Evolutionary conservation across 2,113 vertebrate genomes (phyloP).

Genomic region (Dinomys branickii): DNA sequence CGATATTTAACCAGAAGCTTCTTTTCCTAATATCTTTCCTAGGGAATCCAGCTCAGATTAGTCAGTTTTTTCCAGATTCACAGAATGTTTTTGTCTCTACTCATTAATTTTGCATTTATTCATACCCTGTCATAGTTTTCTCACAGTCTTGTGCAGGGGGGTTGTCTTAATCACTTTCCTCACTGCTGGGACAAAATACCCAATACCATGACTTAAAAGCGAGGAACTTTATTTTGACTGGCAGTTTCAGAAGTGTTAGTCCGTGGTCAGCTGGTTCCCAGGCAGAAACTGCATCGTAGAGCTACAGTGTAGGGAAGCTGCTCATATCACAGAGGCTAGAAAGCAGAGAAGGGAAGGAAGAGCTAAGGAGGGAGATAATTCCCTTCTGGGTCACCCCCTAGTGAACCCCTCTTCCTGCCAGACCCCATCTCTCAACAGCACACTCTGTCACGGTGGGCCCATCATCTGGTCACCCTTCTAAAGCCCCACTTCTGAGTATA

Average conservation of each 20-base stretch:
- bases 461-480: background rate
- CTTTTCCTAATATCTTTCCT: background rate
- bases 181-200: background rate
- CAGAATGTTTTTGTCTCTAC: background rate
- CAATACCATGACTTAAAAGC: background rate
- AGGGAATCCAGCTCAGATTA: background rate
- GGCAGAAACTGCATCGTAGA: background rate
- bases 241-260: background rate
- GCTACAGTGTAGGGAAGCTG: background rate
- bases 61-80: background rate
- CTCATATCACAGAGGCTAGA: background rate
- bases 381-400: background rate
- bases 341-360: background rate
- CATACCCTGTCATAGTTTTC: background rate
- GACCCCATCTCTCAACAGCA: background rate
- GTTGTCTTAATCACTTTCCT: background rate
- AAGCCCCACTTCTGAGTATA: background rate
- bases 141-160: background rate
- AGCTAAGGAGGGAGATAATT: background rate
- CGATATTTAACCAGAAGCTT: background rate
- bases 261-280: background rate
- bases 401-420: background rate
- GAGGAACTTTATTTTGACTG: background rate
- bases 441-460: background rate
- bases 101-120: conserved; percentile 2